Base-by-base conservation (phyloP, 2,888 invertebrate species). In the Lasioglossum leucozonium region DNA sequence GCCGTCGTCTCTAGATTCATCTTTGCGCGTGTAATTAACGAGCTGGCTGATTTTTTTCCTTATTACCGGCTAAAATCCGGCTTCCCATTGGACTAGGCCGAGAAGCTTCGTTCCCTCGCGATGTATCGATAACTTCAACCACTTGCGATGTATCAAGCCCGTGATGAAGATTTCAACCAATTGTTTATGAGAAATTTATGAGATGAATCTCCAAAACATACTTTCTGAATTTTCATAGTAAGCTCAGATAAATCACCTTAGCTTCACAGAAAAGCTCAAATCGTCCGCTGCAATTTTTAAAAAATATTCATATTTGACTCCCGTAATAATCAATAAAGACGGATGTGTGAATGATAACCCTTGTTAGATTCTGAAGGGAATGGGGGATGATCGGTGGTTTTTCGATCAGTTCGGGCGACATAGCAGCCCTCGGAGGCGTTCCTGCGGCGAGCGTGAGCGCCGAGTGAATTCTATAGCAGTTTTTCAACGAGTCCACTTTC, bases 21-120 rank as follows among this genome's bases (percentile, higher is more conserved):
- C 86, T 73, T 81, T 81, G 62, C 67, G 13, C 34, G 65, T n/a
- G 71, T 72, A 75, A 81, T 85, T 85, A 84, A 84, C 80, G 62
- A 58, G n/a, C 51, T 16, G 6, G 4, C 65, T 11, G 34, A 11
- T 42, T 76, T 30, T 30, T 18, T 75, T 44, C 71, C 18, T 51
- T 44, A 55, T 65, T 55, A 55, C 78, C 4, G 16, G 30, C 37
- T 40, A 11, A 78, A 75, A 72, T 34, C n/a, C 16, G 71, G 55
- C 69, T 67, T 42, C 47, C 30, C 51, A 47, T 8, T 18, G 40
- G 22, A 69, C 34, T 16, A 67, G 37, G 13, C 16, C 22, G 37
- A 5, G 26, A 30, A 6, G 2, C 13, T 30, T 16, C 58, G 22
- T 30, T 5, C 30, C 26, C 30, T 30, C 16, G 30, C 26, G 58